Evolutionary conservation across 2,888 invertebrate genomes (phyloP).

Genomic region (Oscheius sp.): DNA sequence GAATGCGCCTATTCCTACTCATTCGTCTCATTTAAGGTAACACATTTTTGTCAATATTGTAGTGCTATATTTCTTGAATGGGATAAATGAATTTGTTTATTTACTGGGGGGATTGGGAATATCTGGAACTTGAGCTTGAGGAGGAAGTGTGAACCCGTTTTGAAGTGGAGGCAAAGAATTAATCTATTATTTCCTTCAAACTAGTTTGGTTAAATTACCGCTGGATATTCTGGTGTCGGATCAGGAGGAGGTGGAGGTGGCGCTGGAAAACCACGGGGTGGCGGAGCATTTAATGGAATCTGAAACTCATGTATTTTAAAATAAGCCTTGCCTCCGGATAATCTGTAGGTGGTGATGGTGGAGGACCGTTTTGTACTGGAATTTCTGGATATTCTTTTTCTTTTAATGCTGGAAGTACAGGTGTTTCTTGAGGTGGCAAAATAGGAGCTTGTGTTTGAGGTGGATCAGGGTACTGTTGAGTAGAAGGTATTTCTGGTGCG

Average conservation of each 20-base stretch:
- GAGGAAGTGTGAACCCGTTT: slow-evolving; percentile 3
- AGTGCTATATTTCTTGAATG: too few relatives aligned
- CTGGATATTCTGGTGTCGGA: slow-evolving; percentile 10
- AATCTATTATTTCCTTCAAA: neutral
- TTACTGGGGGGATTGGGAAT: slow-evolving; percentile 13
- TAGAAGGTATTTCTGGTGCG: neutral
- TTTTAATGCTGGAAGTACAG: neutral
- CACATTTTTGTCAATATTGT: too few relatives aligned
- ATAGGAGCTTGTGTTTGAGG: neutral
- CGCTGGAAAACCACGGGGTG: neutral
- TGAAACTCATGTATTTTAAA: neutral
- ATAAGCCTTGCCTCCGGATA: neutral
- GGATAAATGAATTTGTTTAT: neutral
- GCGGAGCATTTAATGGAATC: slow-evolving; percentile 1
- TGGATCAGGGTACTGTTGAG: neutral
- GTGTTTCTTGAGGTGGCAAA: neutral
- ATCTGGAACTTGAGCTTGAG: slow-evolving; percentile 2
- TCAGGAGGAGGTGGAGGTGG: slow-evolving; percentile 2
- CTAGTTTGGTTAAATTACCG: neutral
- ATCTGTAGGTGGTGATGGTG: neutral
- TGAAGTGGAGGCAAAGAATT: neutral
- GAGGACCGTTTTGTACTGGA: slow-evolving; percentile 9
- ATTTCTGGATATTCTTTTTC: slow-evolving; percentile 14
- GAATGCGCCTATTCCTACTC: slow-evolving; percentile 15
- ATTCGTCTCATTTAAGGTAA: slow-evolving; percentile 29